These are phyloP conservation scores for Carterocephalus palaemon DNA, from an alignment of 2,888 invertebrate species.

Conservation along the genomic window DNA sequence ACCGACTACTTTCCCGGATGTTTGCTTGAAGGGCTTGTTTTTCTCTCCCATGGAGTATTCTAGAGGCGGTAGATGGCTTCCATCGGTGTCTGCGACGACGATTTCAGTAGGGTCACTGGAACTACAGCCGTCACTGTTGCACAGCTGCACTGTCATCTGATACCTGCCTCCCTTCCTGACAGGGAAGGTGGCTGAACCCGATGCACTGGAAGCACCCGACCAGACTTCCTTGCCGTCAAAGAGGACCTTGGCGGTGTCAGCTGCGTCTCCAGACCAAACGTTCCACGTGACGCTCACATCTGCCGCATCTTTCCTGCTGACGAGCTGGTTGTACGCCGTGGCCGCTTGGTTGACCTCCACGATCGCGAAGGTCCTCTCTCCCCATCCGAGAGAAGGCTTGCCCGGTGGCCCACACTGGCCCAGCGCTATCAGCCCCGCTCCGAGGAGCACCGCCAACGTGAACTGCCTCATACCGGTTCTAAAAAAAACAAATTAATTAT, in stretches of 20 bases:
- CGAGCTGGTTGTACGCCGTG: constrained; percentile 72
- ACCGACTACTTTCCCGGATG: constrained; percentile 69
- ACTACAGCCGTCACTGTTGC: constrained; percentile 67
- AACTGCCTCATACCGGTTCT: constrained; percentile 66
- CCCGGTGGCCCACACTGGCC: constrained; percentile 62
- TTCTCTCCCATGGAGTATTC: constrained; percentile 61
- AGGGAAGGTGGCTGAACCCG: constrained; percentile 59
- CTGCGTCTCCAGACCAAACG: constrained; percentile 69
- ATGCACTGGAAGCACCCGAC: constrained; percentile 56
- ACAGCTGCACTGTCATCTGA: constrained; percentile 65
- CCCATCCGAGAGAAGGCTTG: constrained; percentile 68
- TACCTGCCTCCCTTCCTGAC: constrained; percentile 70
- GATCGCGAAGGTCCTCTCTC: constrained; percentile 68
- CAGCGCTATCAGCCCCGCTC: constrained; percentile 44
- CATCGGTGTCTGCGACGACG: constrained; percentile 70
- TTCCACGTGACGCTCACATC: constrained; percentile 73
- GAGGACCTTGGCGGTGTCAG: constrained; percentile 56
- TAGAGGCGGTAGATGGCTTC: constrained; percentile 69
- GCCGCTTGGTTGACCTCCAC: constrained; percentile 74
- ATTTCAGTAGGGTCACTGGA: constrained; percentile 65
- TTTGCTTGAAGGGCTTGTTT: constrained; percentile 71
- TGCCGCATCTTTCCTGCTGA: constrained; percentile 59
- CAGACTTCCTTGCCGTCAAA: constrained; percentile 62
- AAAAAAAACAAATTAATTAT: constrained; percentile 51
- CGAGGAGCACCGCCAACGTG: constrained; percentile 49